These are phyloP conservation scores for Otolemur garnettii DNA, from an alignment of 2,113 vertebrate species.

Conservation along the genomic window DNA sequence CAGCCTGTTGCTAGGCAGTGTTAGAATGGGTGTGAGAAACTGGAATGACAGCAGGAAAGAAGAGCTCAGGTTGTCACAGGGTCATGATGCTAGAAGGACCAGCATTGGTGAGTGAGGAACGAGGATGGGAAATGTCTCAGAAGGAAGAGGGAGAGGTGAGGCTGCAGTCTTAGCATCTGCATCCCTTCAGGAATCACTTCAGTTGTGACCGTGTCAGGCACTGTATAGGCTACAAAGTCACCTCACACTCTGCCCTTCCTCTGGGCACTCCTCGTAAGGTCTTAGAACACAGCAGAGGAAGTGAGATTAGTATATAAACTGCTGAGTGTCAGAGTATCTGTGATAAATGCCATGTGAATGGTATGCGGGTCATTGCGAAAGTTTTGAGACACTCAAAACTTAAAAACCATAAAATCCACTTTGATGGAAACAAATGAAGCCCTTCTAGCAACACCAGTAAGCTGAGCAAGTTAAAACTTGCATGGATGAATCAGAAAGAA, in stretches of 20 bases:
- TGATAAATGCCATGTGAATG: not conserved
- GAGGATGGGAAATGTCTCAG: not conserved
- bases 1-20: not conserved
- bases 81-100: not conserved
- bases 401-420: no score
- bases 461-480: no score
- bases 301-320: not conserved
- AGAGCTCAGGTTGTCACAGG: not conserved
- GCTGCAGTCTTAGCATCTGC: fast-evolving
- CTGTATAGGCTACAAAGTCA: no score
- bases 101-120: not conserved
- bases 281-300: not conserved
- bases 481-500: no score
- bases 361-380: no score
- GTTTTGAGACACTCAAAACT: no score
- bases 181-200: not conserved
- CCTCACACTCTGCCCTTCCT: not conserved
- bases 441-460: no score
- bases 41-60: not conserved
- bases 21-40: not conserved
- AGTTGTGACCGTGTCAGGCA: not conserved
- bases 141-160: not conserved
- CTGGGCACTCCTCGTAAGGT: not conserved
- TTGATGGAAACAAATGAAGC: no score
- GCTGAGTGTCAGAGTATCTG: not conserved